Evolutionary conservation across 2,888 invertebrate genomes (phyloP).

Genomic region (Polylopha cassiicola): DNA sequence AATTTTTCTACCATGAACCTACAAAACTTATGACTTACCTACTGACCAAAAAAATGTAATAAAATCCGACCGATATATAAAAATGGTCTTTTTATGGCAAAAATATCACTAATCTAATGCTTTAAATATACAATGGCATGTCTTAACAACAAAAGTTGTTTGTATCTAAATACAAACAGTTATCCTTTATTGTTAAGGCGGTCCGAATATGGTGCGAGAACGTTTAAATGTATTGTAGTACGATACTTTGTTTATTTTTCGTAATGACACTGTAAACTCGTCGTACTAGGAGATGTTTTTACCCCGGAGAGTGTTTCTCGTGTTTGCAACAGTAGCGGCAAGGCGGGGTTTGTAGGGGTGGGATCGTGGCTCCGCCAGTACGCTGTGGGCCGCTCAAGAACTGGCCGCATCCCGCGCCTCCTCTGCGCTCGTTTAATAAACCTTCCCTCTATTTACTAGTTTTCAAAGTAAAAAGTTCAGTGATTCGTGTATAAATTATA

Average conservation of each 20-base stretch:
- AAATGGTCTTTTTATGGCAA: too few relatives aligned
- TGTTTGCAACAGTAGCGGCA: slow-evolving; percentile 59
- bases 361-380: slow-evolving; percentile 64
- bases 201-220: too few relatives aligned
- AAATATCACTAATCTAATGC: too few relatives aligned
- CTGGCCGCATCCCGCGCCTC: slow-evolving; percentile 49
- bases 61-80: too few relatives aligned
- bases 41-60: too few relatives aligned
- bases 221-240: too few relatives aligned
- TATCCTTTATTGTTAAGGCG: too few relatives aligned
- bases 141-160: too few relatives aligned
- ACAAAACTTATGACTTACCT: too few relatives aligned
- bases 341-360: slow-evolving; percentile 57
- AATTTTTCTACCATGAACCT: too few relatives aligned
- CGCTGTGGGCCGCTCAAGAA: slow-evolving; percentile 53
- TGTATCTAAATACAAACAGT: too few relatives aligned
- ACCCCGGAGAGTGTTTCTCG: slow-evolving; percentile 39
- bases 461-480: slow-evolving; percentile 35
- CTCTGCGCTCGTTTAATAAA: slow-evolving; percentile 22
- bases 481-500: slow-evolving; percentile 24
- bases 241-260: slow-evolving; percentile 6
- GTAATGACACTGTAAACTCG: slow-evolving; percentile 10
- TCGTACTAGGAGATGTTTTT: slow-evolving; percentile 19
- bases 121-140: too few relatives aligned
- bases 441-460: slow-evolving; percentile 32